Percentiles rank a stretch among this genome's conserved stretches.
Conservation (phyloP, 2,113 vertebrate genomes). For the Mungos mungo region DNA sequence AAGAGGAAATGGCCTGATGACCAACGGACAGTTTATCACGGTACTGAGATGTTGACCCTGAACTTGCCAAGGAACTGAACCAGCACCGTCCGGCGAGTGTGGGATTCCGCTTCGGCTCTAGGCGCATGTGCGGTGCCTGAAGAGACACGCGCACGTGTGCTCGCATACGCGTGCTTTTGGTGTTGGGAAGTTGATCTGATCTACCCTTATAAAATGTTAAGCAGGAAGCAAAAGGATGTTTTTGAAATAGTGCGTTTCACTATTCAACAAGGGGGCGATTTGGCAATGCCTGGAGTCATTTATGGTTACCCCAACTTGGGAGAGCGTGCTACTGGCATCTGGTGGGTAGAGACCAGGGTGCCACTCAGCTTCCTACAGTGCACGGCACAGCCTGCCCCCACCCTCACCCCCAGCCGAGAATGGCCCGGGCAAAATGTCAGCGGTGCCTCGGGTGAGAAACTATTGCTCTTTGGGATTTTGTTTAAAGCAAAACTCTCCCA, state of each 20-base stretch:
- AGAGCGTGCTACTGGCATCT: neutral
- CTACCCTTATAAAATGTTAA: conserved; percentile 63
- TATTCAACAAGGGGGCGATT: neutral
- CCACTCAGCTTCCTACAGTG: neutral
- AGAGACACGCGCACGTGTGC: conserved; percentile 12
- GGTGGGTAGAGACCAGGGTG: neutral
- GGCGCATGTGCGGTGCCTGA: conserved; percentile 35
- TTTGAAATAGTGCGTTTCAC: conserved; percentile 30
- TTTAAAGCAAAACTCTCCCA: conserved; percentile 39
- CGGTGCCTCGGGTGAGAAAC: neutral
- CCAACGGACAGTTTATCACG: conserved; percentile 31
- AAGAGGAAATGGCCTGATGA: conserved; percentile 46
- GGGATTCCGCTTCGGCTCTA: conserved; percentile 37
- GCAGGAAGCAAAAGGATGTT: neutral
- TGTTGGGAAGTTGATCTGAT: conserved; percentile 61
- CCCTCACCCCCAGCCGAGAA: neutral
- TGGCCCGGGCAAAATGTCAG: neutral
- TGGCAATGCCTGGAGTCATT: neutral
- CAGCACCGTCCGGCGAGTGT: conserved; percentile 16
- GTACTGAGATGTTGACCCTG: conserved; percentile 58
- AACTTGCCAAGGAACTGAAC: conserved; percentile 69
- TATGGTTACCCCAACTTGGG: neutral
- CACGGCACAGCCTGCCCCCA: neutral
- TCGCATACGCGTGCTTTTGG: conserved; percentile 22
- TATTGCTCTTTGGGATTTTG: conserved; percentile 12